These are phyloP conservation scores for Acanthochromis polyacanthus DNA, from an alignment of 2,113 vertebrate species.

Conservation along the genomic window DNA sequence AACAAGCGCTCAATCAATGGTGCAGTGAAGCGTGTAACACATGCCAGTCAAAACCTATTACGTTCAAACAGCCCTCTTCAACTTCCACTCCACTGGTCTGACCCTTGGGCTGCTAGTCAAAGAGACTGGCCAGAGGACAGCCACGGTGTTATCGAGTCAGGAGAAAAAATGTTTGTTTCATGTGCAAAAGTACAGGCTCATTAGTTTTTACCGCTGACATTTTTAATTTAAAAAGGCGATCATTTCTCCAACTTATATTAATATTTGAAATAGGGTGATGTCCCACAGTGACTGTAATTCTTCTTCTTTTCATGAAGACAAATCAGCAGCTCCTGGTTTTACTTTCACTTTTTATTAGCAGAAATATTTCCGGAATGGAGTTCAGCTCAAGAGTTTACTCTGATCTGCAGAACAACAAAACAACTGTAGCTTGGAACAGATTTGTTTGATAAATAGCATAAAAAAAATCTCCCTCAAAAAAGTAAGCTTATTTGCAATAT, in stretches of 20 bases:
- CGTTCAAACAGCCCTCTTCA: conserved; percentile 88
- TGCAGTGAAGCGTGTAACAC: conserved; percentile 89
- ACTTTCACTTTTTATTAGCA: not conserved
- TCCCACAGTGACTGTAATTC: not conserved
- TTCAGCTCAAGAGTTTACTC: not conserved
- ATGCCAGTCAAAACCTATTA: conserved; percentile 94
- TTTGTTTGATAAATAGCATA: not conserved
- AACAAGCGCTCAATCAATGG: conserved; percentile 93
- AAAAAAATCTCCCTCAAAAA: not conserved
- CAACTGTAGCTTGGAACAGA: too few species aligned
- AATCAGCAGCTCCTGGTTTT: not conserved
- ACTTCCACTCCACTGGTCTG: conserved; percentile 89
- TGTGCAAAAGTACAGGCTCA: not conserved
- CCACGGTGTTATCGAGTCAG: conserved; percentile 66
- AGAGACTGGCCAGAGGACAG: conserved; percentile 85
- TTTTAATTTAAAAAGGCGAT: not conserved
- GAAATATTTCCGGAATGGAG: not conserved
- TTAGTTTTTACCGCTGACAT: not conserved
- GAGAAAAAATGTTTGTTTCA: not conserved
- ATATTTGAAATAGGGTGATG: not conserved
- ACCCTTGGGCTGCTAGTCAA: conserved; percentile 87
- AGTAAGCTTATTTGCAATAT: not conserved
- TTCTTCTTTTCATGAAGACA: not conserved
- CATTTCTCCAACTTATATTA: not conserved
- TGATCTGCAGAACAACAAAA: not conserved